Evolutionary conservation across 1,140 invertebrate genomes (phyloP), one percentile per base, ranked within the genome.

Genomic region (Aphaenogaster ashmeadi): DNA sequence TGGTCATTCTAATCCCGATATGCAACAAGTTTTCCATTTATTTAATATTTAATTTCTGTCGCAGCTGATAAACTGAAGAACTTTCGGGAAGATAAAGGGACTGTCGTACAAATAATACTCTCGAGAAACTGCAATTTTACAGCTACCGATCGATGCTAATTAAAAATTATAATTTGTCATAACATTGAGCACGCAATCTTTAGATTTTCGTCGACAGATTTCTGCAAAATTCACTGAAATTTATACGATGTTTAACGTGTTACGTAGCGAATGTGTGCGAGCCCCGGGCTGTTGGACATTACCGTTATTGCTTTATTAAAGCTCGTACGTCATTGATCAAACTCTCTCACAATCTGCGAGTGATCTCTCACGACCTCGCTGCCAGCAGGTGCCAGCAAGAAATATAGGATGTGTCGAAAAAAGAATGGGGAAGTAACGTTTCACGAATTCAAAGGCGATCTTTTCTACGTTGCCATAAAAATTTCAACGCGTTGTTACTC

Each of bases 231-330:
- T 78, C 8, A 38, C n/a, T 60, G 21, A 77, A 77, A 77, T 77
- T 4, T 13, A 6, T 33, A 15, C 6, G 36, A n/a, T 41, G 4
- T 77, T 77, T 77, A 56, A 54, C 21, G 75, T 2, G 21, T 27
- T 77, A 75, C 36, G 11, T 27, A 11, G 38, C 21, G 27, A 41
- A 21, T 41, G 21, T 71, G 9, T 69, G 44, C 33, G 62, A 81
- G 52, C 36, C 18, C 18, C 33, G 33, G 15, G 15, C 62, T 67
- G 33, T 71, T 36, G 36, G 13, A 71, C 47, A 71, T 5, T 81
- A 81, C 79, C 79, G 79, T 81, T 81, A 81, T 18, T 50, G 52
- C 66, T 41, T 81, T 71, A 81, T 67, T 56, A 71, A 81, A 81
- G 47, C 11, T 54, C n/a, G n/a, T 75, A 75, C 72, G 52, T 75